These are phyloP conservation scores for Polydrusus cervinus DNA, from an alignment of 2,888 invertebrate species.

Conservation along the genomic window DNA sequence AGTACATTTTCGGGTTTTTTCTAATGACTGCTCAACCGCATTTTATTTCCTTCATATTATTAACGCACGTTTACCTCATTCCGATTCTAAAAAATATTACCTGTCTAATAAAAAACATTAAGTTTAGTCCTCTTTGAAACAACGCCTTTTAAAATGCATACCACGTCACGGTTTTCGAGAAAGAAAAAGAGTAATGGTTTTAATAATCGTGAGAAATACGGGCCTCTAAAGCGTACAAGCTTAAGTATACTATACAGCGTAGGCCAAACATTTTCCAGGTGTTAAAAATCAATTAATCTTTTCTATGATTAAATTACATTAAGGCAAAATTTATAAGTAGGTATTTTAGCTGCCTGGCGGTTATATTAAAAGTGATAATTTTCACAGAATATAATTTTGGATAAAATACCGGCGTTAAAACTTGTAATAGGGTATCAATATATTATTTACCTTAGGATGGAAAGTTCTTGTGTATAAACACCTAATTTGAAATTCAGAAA, in stretches of 20 bases:
- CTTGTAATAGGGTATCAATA: background rate
- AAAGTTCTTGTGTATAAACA: no score
- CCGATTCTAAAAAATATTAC: no score
- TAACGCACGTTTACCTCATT: no score
- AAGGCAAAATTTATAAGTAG: slow-evolving; percentile 10
- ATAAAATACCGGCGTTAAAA: slow-evolving; percentile 7
- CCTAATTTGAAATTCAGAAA: no score
- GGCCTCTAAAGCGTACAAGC: slow-evolving; percentile 11
- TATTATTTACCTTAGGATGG: no score
- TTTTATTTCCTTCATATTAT: no score
- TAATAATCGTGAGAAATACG: slow-evolving; percentile 47
- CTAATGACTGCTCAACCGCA: no score
- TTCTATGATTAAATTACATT: slow-evolving; percentile 33
- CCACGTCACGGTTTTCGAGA: slow-evolving; percentile 4
- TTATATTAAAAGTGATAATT: slow-evolving; percentile 22
- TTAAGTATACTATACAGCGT: background rate
- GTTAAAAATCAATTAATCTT: slow-evolving; percentile 41
- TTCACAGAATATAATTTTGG: background rate
- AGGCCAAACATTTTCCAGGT: slow-evolving; percentile 31
- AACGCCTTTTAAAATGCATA: background rate
- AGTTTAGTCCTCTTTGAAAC: no score
- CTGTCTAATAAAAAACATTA: no score
- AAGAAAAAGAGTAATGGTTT: slow-evolving; percentile 45
- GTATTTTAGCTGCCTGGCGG: slow-evolving; percentile 6
- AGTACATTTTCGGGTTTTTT: no score